phyloP scores from a whole-genome alignment of 2,888 invertebrate genomes.

The Aleiodes alternator region DNA sequence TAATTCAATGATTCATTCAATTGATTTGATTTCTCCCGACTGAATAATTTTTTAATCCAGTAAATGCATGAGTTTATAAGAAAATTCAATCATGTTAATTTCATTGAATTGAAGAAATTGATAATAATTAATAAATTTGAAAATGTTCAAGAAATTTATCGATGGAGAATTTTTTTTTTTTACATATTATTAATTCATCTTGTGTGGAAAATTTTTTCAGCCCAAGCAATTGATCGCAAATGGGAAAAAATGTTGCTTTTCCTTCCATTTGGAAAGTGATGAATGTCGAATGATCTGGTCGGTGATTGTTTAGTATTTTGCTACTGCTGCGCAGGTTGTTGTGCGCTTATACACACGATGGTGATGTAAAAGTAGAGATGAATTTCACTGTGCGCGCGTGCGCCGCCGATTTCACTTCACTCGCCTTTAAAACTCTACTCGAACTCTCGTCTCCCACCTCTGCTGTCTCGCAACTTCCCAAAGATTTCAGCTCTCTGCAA shows the following conservation, averaged over 20 bases:
- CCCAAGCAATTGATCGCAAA: neutral
- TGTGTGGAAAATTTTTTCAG: neutral
- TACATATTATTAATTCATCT: neutral
- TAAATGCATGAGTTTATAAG: too few species aligned
- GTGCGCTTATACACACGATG: conserved; percentile 16
- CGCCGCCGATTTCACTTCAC: conserved; percentile 45
- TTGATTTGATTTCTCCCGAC: too few species aligned
- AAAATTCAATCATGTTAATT: too few species aligned
- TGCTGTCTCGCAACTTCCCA: neutral
- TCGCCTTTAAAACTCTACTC: conserved; percentile 30
- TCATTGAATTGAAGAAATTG: too few species aligned
- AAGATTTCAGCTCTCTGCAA: too few species aligned
- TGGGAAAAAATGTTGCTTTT: neutral
- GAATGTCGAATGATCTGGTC: conserved; percentile 11
- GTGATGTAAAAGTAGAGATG: conserved; percentile 51
- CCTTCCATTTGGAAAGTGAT: conserved; percentile 37
- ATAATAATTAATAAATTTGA: too few species aligned
- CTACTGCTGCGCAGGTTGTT: conserved; percentile 43
- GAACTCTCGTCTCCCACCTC: neutral
- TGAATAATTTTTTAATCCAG: too few species aligned
- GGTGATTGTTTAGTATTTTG: conserved; percentile 33
- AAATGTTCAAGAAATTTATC: too few species aligned
- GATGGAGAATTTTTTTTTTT: neutral
- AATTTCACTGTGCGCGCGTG: conserved; percentile 42
- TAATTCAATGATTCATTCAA: too few species aligned